Percentiles rank a stretch among this genome's conserved stretches.
These are phyloP conservation scores for Sylvia borin DNA, from an alignment of 2,797 vertebrate species.

Conservation along the genomic window DNA sequence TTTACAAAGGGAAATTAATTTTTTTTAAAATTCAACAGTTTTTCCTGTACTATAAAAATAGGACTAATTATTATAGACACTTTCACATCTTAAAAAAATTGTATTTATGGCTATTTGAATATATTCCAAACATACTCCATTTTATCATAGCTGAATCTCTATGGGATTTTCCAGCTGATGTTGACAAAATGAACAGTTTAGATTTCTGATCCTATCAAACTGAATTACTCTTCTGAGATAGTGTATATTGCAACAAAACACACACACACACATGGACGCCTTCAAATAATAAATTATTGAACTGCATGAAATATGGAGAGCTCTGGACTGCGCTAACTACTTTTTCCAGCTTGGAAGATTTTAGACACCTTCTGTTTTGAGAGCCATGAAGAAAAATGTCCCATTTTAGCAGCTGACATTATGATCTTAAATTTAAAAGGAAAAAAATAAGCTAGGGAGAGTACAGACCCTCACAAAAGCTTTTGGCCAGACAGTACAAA, in stretches of 20 bases:
- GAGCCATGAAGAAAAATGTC: not conserved
- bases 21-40: not conserved
- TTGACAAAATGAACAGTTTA: not conserved
- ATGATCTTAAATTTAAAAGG: not conserved
- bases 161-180: not conserved
- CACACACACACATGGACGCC: rapidly evolving
- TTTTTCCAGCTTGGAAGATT: not conserved
- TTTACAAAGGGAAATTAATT: not conserved
- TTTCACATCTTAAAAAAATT: not conserved
- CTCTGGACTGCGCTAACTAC: not conserved
- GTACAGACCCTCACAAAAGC: not conserved
- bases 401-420: not conserved
- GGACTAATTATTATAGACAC: not conserved
- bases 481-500: not conserved
- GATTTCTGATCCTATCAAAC: not conserved
- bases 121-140: not conserved
- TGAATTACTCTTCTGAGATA: not conserved
- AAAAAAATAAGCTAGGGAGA: not conserved
- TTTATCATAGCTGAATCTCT: not conserved
- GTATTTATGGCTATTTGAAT: not conserved
- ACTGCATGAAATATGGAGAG: not conserved
- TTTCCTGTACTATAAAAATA: not conserved
- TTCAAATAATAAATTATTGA: not conserved
- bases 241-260: not conserved
- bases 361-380: not conserved